Evolutionary conservation across 2,888 invertebrate species (phyloP), one percentile per base, ranked within the genome.

Genomic region (Exephanes ischioxanthus): DNA sequence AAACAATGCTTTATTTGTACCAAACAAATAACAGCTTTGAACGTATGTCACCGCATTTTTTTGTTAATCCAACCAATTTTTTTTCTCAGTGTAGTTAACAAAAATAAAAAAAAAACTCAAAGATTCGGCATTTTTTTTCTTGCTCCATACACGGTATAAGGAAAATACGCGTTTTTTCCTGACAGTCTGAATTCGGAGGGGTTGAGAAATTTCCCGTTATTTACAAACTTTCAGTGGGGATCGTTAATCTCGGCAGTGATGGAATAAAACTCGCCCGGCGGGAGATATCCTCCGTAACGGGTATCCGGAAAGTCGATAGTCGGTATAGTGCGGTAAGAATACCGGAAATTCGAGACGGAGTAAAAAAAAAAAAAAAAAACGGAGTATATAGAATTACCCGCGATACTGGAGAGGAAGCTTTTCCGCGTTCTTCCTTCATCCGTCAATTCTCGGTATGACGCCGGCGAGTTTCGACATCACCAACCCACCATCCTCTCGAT

Each of bases 341-440:
- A 30, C 7, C 45, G 61, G 61, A 30, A 30, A 63, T 33, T 63
- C 63, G 33, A 63, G 33, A 63, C 16, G 4, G 26, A 58, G 58
- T 30, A 51, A 16, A 26, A 51, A 53, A 22, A 41, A 11, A 30
- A 48, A 48, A 48, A 11, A 41, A 37, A 9, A 41, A 9, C 11
- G 41, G 45, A 48, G 45, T 48, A 67, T 77, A 37, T 68, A 55
- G 19, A 67, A 55, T 77, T 68, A 77, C 67, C 22, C 41, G 77
- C 14, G 48, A 68, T 55, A 68, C 48, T 11, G 14, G 51, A 45
- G 61, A 61, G 19, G 30, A 55, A 26, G 67, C 67, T 77, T 77
- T 77, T 68, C 55, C 55, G 77, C 55, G 67, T 68, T 77, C 37
- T 67, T 68, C 55, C n/a, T 68, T 77, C 67, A 67, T 68, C 77